These are phyloP conservation scores for Phasianus colchicus DNA, from an alignment of 2,113 vertebrate species.

Conservation along the genomic window DNA sequence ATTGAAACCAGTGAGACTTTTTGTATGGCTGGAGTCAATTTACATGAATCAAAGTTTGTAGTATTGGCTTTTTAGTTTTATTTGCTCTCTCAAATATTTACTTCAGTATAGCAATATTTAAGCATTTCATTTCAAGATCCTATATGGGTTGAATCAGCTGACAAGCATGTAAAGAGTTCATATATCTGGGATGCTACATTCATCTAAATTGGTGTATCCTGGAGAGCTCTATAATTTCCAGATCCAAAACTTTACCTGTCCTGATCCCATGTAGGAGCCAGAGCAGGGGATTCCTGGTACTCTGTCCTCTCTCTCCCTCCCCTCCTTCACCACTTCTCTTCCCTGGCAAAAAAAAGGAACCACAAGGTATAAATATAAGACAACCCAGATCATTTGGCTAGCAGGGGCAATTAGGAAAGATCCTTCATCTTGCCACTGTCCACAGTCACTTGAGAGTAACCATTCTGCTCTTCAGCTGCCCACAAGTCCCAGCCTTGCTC, in stretches of 20 bases:
- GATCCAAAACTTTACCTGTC: background rate
- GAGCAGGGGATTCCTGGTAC: background rate
- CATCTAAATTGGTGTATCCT: background rate
- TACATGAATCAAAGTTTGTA: constrained; percentile 36
- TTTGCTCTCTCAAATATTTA: constrained; percentile 14
- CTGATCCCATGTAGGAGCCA: accelerated
- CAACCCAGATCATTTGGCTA: background rate
- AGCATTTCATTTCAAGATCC: background rate
- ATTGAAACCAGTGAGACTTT: constrained; percentile 1
- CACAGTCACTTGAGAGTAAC: background rate
- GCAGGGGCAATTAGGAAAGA: background rate
- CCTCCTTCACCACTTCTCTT: background rate
- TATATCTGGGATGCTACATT: background rate
- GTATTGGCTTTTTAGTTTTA: constrained; percentile 48
- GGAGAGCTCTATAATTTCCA: background rate
- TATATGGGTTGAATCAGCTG: background rate
- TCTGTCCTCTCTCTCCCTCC: background rate
- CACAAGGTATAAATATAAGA: background rate
- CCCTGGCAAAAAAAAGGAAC: background rate
- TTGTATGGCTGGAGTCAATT: constrained; percentile 5
- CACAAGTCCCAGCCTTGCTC: background rate
- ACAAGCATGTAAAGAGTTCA: background rate
- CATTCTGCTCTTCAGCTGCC: background rate
- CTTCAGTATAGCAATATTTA: constrained; percentile 26
- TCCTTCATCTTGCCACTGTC: background rate